A percentile compares a stretch with the other conserved stretches of the same genome.
Conservation (phyloP, 2,888 invertebrate species). For the Drosophila infuscata region DNA sequence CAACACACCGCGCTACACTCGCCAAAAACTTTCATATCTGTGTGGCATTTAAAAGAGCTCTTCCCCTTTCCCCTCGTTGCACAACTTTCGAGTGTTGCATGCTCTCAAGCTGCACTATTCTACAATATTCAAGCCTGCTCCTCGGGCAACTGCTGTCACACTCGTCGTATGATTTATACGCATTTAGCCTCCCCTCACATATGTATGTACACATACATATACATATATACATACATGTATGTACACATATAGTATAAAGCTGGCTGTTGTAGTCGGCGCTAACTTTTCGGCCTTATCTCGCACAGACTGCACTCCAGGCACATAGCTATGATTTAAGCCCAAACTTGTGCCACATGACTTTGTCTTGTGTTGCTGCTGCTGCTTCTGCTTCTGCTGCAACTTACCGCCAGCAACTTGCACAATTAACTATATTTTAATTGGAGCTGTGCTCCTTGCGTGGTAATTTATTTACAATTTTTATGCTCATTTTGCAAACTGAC, state of each 20-base stretch:
- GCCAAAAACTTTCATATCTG: conserved; percentile 39
- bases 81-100: conserved; percentile 37
- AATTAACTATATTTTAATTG: conserved; percentile 71
- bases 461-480: conserved; percentile 70
- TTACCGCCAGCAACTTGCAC: conserved; percentile 60
- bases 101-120: conserved; percentile 3
- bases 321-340: conserved; percentile 66
- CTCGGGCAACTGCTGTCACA: conserved; percentile 60
- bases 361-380: conserved; percentile 33
- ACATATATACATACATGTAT: too few species aligned
- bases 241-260: conserved; percentile 8
- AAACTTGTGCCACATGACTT: conserved; percentile 63
- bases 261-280: conserved; percentile 38
- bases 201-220: too few species aligned
- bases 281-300: conserved; percentile 66
- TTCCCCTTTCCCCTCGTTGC: background rate
- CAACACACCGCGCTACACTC: conserved; percentile 17
- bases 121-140: conserved; percentile 22
- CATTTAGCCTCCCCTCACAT: conserved; percentile 29
- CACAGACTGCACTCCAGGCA: conserved; percentile 67
- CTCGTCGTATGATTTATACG: conserved; percentile 68
- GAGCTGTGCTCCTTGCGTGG: conserved; percentile 34
- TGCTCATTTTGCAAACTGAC: conserved; percentile 65
- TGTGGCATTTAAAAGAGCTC: conserved; percentile 28
- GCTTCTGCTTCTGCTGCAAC: conserved; percentile 33